Evolutionary conservation across 2,797 vertebrate genomes (phyloP).

Genomic region (Oceanodroma leucorhoa): DNA sequence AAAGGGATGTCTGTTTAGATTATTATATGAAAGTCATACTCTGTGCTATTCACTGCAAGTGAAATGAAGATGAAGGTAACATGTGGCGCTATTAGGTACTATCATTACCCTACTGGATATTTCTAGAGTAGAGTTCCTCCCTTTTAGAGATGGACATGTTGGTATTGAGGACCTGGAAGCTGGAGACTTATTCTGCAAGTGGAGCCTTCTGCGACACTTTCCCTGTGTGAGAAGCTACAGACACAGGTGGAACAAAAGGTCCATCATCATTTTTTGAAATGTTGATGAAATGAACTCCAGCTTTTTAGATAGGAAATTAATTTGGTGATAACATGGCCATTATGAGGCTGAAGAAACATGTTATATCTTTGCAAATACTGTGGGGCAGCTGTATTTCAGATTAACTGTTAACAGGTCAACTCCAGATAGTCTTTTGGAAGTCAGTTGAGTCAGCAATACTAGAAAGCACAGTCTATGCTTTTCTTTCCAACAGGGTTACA

Average conservation of each 20-base stretch:
- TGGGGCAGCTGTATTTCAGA: background rate
- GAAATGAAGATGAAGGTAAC: background rate
- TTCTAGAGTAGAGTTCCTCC: background rate
- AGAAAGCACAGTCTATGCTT: background rate
- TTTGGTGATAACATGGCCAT: background rate
- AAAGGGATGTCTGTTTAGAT: background rate
- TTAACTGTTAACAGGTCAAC: background rate
- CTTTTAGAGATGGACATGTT: background rate
- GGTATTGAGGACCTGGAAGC: background rate
- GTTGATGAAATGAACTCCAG: background rate
- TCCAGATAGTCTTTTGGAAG: background rate
- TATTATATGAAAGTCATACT: background rate
- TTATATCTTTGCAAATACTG: background rate
- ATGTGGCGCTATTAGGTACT: background rate
- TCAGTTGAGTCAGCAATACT: background rate
- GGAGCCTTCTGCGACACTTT: fast-evolving
- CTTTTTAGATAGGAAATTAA: background rate
- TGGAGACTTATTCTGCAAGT: background rate
- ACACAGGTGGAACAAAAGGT: background rate
- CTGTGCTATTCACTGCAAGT: background rate
- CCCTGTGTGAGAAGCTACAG: background rate
- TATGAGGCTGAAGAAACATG: background rate
- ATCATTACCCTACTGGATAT: background rate
- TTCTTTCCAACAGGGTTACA: background rate
- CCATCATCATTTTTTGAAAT: background rate